Conservation (phyloP, 2,113 vertebrate genomes). For the Scartelaos histophorus region DNA sequence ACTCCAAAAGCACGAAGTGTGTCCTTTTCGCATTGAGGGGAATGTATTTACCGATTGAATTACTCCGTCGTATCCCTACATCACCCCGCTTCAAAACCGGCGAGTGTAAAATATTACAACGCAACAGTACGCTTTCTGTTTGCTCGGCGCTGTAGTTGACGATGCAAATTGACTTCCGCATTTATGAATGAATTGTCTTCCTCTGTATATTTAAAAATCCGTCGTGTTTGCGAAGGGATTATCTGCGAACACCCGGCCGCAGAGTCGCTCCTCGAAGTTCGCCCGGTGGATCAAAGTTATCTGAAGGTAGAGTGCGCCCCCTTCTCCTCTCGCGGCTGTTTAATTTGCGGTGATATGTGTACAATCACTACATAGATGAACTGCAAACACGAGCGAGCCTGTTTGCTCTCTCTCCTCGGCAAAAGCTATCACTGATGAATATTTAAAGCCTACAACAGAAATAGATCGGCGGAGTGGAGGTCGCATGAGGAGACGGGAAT, state of each 20-base stretch:
- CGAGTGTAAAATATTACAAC: neutral
- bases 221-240: constrained; percentile 5
- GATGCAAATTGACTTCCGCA: neutral
- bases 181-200: constrained; percentile 20
- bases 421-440: constrained; percentile 47
- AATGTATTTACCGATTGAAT: neutral
- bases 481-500: constrained; percentile 31
- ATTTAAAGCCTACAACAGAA: constrained; percentile 54
- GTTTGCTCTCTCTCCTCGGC: constrained; percentile 55
- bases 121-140: neutral
- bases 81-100: neutral
- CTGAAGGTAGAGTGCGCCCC: constrained; percentile 41
- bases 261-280: constrained; percentile 2
- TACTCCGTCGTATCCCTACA: neutral
- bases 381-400: constrained; percentile 28
- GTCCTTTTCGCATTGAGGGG: too few species aligned
- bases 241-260: constrained; percentile 19
- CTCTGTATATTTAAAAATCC: constrained; percentile 20
- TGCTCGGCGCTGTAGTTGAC: too few species aligned
- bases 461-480: constrained; percentile 32
- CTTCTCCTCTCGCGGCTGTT: constrained; percentile 24
- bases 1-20: too few species aligned
- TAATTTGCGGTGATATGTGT: constrained; percentile 51
- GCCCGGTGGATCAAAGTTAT: constrained; percentile 45
- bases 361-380: constrained; percentile 28